These are phyloP conservation scores for Drosophila athabasca DNA, from an alignment of 1,140 invertebrate species.

Conservation along the genomic window DNA sequence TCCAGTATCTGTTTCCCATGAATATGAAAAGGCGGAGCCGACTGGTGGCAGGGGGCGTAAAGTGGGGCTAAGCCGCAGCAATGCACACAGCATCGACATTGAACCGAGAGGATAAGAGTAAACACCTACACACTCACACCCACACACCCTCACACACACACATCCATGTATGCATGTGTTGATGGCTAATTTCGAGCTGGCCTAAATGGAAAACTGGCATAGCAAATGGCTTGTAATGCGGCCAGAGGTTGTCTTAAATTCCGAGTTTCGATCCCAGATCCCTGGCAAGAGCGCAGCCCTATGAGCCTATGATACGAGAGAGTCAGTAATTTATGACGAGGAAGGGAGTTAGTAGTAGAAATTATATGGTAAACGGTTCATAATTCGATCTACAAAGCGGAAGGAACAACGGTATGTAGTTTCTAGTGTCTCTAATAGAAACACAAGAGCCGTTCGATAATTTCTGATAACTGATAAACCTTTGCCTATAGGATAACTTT, in stretches of 20 bases:
- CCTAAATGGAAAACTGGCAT: slow-evolving; percentile 22
- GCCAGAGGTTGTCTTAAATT: slow-evolving; percentile 18
- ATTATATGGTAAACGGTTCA: too few species aligned
- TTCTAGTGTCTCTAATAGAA: too few species aligned
- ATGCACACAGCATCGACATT: slow-evolving; percentile 46
- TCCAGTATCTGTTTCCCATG: slow-evolving; percentile 4
- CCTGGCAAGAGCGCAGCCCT: too few species aligned
- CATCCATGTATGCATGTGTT: slow-evolving; percentile 30
- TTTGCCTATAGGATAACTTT: too few species aligned
- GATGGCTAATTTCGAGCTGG: slow-evolving; percentile 59
- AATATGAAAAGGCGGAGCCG: not conserved
- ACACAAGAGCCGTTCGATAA: too few species aligned
- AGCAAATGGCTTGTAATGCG: slow-evolving; percentile 43
- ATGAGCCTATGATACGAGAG: too few species aligned
- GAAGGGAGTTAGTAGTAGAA: too few species aligned
- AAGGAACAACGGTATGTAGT: too few species aligned
- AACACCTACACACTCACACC: not conserved
- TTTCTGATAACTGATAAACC: too few species aligned
- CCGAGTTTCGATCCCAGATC: slow-evolving; percentile 34
- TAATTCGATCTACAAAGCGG: too few species aligned
- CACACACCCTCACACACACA: too few species aligned
- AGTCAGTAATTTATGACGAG: too few species aligned
- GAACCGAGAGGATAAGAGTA: slow-evolving; percentile 16
- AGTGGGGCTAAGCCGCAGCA: slow-evolving; percentile 51
- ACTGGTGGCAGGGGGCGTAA: not conserved